Evolutionary conservation across 2,797 vertebrate genomes (phyloP).

Genomic region (Pipistrellus nathusii): DNA sequence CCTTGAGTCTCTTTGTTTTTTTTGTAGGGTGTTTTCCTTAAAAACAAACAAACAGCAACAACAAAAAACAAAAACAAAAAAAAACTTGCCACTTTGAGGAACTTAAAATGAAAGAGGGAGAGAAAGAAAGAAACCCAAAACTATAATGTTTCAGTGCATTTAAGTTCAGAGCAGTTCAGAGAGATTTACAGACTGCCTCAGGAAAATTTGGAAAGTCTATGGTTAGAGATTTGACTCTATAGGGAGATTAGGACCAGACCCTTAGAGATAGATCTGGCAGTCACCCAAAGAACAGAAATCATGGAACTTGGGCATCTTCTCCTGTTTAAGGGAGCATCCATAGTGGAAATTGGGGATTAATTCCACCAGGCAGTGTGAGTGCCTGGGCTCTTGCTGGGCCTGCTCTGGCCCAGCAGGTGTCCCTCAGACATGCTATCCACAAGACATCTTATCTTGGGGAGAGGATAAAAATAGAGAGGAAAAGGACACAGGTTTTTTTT

Average conservation of each 20-base stretch:
- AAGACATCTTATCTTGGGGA: constrained; percentile 79
- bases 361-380: constrained; percentile 60
- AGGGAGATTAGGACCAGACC: constrained; percentile 22
- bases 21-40: neutral
- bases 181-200: constrained; percentile 49
- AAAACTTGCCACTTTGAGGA: neutral
- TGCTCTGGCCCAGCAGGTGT: constrained; percentile 79
- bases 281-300: constrained; percentile 58
- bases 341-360: constrained; percentile 58
- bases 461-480: constrained; percentile 82
- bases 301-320: constrained; percentile 55
- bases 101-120: constrained; percentile 49
- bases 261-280: constrained; percentile 64
- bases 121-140: neutral
- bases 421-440: constrained; percentile 78
- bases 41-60: no score
- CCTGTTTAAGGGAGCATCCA: neutral
- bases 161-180: constrained; percentile 3
- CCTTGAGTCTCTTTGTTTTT: neutral
- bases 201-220: constrained; percentile 47
- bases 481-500: constrained; percentile 58
- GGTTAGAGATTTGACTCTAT: constrained; percentile 38
- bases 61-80: neutral
- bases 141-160: neutral
- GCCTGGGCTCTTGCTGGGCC: neutral